phyloP scores from a whole-genome alignment of 2,113 vertebrate species.

The Aphelocoma coerulescens region DNA sequence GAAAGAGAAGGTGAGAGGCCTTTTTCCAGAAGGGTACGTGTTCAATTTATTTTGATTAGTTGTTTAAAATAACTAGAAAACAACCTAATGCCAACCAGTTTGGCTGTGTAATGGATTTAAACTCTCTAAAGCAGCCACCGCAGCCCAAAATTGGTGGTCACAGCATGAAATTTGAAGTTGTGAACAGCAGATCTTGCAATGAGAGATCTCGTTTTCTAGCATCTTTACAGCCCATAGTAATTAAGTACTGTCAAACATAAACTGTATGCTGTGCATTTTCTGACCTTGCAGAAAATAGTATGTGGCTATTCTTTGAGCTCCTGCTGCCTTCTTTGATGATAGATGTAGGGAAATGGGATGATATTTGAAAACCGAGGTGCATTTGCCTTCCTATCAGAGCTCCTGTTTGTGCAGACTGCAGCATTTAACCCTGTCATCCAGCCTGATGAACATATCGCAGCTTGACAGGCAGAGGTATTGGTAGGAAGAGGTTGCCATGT shows the following conservation, averaged over 20 bases:
- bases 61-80: neutral
- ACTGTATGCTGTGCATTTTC: neutral
- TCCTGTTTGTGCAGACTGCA: conserved; percentile 13
- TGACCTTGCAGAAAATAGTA: conserved; percentile 28
- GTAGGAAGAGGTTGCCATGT: neutral
- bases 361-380: neutral
- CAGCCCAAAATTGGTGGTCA: neutral
- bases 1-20: conserved; percentile 17
- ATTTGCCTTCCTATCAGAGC: neutral
- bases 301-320: neutral
- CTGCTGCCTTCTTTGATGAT: neutral
- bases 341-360: neutral
- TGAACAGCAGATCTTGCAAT: neutral
- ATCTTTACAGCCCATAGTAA: neutral
- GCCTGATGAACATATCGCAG: neutral
- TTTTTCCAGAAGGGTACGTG: neutral
- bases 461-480: neutral
- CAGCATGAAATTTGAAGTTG: conserved; percentile 7
- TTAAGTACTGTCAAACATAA: neutral
- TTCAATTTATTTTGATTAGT: neutral
- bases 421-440: neutral
- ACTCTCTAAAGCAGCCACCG: neutral
- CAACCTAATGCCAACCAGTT: neutral
- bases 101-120: neutral
- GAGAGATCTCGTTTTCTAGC: neutral